Evolutionary conservation across 2,113 vertebrate species (phyloP).

Genomic region (Callorhinus ursinus): DNA sequence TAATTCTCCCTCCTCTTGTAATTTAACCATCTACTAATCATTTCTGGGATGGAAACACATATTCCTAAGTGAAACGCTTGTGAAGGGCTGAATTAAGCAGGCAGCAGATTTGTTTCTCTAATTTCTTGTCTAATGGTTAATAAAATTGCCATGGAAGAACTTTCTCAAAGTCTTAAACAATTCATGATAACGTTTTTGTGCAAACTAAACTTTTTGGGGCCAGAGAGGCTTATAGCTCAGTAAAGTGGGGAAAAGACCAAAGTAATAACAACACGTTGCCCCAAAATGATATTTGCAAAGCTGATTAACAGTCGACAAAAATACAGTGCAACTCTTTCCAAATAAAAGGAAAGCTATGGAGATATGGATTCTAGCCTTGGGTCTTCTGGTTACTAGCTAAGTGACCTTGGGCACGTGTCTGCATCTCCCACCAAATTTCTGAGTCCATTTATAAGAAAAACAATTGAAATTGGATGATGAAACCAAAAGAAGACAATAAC

Average conservation of each 20-base stretch:
- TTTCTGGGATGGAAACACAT: conserved; percentile 72
- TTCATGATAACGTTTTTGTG: conserved; percentile 40
- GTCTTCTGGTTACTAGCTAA: not conserved
- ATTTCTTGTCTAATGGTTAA: conserved; percentile 71
- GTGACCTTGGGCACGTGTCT: not conserved
- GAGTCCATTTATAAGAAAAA: conserved; percentile 41
- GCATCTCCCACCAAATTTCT: not conserved
- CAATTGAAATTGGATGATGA: conserved; percentile 1
- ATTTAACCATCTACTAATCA: conserved; percentile 48
- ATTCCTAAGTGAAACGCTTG: conserved; percentile 68
- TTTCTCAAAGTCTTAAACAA: conserved; percentile 64
- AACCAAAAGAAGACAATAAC: conserved; percentile 40
- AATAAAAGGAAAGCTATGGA: conserved; percentile 13
- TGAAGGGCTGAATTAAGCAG: conserved; percentile 56
- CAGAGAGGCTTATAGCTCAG: conserved; percentile 30
- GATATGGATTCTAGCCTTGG: not conserved
- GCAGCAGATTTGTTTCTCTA: conserved; percentile 59
- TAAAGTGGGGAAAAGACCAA: conserved; percentile 9
- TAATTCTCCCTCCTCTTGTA: conserved; percentile 70
- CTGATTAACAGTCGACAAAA: conserved; percentile 21
- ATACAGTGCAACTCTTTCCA: not conserved
- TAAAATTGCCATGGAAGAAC: conserved; percentile 65
- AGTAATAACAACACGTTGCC: not conserved
- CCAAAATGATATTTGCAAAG: conserved; percentile 55
- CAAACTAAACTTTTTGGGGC: conserved; percentile 50